Evolutionary conservation across 2,113 vertebrate species (phyloP).

Genomic region (Lamprologus callipterus): DNA sequence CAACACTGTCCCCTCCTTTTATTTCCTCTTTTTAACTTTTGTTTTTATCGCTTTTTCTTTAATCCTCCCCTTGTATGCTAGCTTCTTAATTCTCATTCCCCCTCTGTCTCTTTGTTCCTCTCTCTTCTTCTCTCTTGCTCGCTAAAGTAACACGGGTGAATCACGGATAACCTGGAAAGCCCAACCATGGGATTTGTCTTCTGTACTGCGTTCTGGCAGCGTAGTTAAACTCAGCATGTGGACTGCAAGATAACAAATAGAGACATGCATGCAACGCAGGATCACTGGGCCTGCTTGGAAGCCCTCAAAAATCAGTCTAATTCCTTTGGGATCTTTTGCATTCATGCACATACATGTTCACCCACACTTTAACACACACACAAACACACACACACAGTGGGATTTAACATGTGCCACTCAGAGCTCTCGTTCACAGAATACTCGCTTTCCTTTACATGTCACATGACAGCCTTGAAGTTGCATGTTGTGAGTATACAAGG

Average conservation of each 20-base stretch:
- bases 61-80: background rate
- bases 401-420: constrained; percentile 37
- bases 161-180: constrained; percentile 35
- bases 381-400: background rate
- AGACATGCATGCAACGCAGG: constrained; percentile 5
- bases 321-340: constrained; percentile 47
- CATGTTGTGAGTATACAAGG: background rate
- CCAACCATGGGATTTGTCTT: constrained; percentile 26
- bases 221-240: constrained; percentile 40
- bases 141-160: background rate
- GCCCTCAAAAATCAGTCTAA: constrained; percentile 31
- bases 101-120: background rate
- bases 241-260: constrained; percentile 45
- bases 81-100: background rate
- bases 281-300: constrained; percentile 29
- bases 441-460: constrained; percentile 16
- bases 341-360: constrained; percentile 15
- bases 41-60: background rate
- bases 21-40: background rate
- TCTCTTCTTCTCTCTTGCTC: background rate
- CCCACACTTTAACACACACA: background rate
- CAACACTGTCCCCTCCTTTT: background rate
- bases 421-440: constrained; percentile 31
- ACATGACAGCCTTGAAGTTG: background rate
- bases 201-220: constrained; percentile 16